A percentile compares a stretch with the other conserved stretches of the same genome.
Evolutionary conservation across 2,888 invertebrate genomes (phyloP).

Genomic region (Sarcophaga rosellei): DNA sequence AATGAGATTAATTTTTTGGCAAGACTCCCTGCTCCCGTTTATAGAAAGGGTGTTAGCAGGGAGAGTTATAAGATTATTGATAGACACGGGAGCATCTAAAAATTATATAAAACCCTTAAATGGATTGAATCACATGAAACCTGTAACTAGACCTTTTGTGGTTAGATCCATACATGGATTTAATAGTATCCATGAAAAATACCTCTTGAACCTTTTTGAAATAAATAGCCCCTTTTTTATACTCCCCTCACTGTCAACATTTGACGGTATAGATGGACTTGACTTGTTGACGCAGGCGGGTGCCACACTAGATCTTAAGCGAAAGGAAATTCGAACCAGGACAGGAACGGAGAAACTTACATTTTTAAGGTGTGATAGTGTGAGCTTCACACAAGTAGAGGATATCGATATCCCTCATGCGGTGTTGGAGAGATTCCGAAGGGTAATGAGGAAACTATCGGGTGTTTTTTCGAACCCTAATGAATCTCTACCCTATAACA

Average conservation of each 20-base stretch:
- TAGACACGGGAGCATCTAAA: constrained; percentile 56
- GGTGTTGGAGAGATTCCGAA: neutral
- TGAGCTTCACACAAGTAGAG: constrained; percentile 62
- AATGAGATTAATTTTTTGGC: neutral
- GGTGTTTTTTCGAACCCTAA: constrained; percentile 41
- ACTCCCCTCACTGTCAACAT: constrained; percentile 57
- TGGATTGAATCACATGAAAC: constrained; percentile 33
- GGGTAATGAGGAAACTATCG: constrained; percentile 2
- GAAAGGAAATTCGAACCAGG: constrained; percentile 41
- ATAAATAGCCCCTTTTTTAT: constrained; percentile 60
- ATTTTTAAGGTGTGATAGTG: constrained; percentile 63
- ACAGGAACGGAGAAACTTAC: constrained; percentile 54
- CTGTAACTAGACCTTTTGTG: constrained; percentile 43
- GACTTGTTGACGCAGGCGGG: constrained; percentile 64
- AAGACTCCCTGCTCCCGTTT: neutral
- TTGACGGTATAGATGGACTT: constrained; percentile 67
- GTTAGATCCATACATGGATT: constrained; percentile 64
- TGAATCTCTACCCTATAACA: constrained; percentile 37
- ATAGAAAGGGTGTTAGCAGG: neutral
- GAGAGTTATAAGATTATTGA: neutral
- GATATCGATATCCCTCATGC: constrained; percentile 40
- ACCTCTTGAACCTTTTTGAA: constrained; percentile 54
- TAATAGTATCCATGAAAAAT: constrained; percentile 60
- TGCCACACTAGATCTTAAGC: constrained; percentile 62
- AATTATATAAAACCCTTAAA: constrained; percentile 61